Evolutionary conservation across 2,888 invertebrate genomes (phyloP), one percentile per base, ranked within the genome.

Genomic region (Amiota mariae): DNA sequence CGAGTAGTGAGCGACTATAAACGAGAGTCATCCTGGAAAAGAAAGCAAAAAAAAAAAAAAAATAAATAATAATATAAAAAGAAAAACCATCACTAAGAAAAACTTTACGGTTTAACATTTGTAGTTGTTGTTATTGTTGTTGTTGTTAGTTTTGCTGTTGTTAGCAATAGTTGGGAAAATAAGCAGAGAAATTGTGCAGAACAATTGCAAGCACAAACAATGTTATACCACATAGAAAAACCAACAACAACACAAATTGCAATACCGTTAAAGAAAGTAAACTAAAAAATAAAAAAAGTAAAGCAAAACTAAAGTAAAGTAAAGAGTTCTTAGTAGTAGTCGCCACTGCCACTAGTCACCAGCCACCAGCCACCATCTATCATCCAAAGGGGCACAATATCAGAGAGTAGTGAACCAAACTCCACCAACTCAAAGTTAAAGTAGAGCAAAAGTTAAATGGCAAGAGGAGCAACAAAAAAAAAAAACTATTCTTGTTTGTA

Each of bases 201-300:
- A 84, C 83, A 84, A 84, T 84, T 84, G 85, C 80, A 78, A 78
- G 79, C 79, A 74, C 81, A 76, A 85, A 82, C 82, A 83, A 83
- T 83, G 84, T 83, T 82, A 79, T 54, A 64, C 64, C 46, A 64
- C 64, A n/a, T 3, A 24, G n/a, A 8, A 8, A 12, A 46, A 15
- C n/a, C n/a, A 18, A 47, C 47, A 64, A 47, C 64, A 64, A 59
- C 57, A 64, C 72, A 71, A 73, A 78, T 71, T 77, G 78, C 74
- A 70, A 72, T 54, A 70, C 56, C 56, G 15, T 59, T 59, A 59
- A 59, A 59, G 18, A 59, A 18, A 59, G 11, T 72, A 72, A 15
- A 51, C 74, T 66, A 73, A 76, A 76, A 80, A 80, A 80, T 81
- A 76, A 79, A 84, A 83, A 82, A 80, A 82, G 82, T 81, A 79